Base-by-base conservation (phyloP, 2,888 invertebrate genomes). In the Aproaerema taeniolella region DNA sequence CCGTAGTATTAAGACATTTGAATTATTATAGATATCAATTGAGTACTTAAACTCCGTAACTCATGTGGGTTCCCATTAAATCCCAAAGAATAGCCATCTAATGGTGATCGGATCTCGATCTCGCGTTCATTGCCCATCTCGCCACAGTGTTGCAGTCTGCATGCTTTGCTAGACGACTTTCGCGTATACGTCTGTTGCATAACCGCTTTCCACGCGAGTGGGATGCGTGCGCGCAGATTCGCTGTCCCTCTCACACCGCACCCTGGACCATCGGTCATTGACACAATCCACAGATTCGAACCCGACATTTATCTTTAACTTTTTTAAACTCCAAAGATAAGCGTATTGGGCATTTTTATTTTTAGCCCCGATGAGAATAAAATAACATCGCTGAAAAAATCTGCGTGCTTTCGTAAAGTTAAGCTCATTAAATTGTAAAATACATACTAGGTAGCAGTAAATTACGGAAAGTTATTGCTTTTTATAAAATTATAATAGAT, bases 161-260 rank as follows among this genome's bases (percentile, higher is more conserved):
- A 40, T 35, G 50, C 47, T 42, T 44, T 38, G 49, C 52, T 51
- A 48, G 51, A 68, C 70, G 67, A 75, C 78, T 80, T 78, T 81
- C 82, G 75, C 80, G 73, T 71, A 67, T 63, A 60, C 67, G 61
- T 59, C 62, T 67, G 75, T 83, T 82, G 77, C 82, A 78, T 83
- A 82, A 82, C 80, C 73, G 80, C 82, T 82, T 82, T 81, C 81
- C 81, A 80, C 80, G 65, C 60, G 81, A 79, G 74, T 65, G 75
- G 60, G 61, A 61, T 58, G 70, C 67, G 61, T 62, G 37, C 16
- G 35, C 35, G 35, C 35, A 15, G 34, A 14, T 15, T 8, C 12
- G 68, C 62, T 61, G 58, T 74, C 77, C 66, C 75, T 53, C 70
- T 71, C 72, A 61, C 76, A 59, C 44, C 37, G 36, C 37, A 45